Evolutionary conservation across 2,888 invertebrate species (phyloP).

Genomic region (Nowickia ferox): DNA sequence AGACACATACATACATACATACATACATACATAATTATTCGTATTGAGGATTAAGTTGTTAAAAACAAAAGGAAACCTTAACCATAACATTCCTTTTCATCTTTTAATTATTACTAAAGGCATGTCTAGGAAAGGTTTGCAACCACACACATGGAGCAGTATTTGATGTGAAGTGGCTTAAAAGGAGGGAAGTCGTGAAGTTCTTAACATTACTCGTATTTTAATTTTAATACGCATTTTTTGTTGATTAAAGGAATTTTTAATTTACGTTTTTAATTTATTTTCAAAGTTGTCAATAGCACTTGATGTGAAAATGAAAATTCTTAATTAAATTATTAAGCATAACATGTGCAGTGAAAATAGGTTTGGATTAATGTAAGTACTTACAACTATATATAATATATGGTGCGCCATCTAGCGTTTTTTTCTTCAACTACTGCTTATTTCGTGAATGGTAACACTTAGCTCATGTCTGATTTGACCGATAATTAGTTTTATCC

Average conservation of each 20-base stretch:
- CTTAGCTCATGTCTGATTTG: too few relatives aligned
- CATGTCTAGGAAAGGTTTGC: background rate
- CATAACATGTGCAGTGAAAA: background rate
- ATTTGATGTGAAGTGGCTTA: background rate
- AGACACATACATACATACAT: too few relatives aligned
- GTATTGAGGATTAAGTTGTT: too few relatives aligned
- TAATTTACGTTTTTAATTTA: slow-evolving; percentile 37
- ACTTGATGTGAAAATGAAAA: background rate
- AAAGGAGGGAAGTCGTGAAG: background rate
- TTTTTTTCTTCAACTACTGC: too few relatives aligned
- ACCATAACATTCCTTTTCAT: slow-evolving; percentile 12
- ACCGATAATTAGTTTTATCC: too few relatives aligned
- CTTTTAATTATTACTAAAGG: slow-evolving; percentile 2
- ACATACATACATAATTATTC: too few relatives aligned
- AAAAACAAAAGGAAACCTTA: background rate
- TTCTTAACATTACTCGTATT: background rate
- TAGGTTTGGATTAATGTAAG: too few relatives aligned
- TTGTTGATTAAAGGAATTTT: slow-evolving; percentile 12
- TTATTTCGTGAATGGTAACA: too few relatives aligned
- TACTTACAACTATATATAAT: too few relatives aligned
- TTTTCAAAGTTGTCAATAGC: slow-evolving; percentile 6
- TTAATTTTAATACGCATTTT: background rate
- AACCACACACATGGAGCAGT: background rate
- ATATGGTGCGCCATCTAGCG: too few relatives aligned
- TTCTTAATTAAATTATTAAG: background rate